A percentile compares a stretch with the other conserved stretches of the same genome.
Evolutionary conservation across 1,140 invertebrate genomes (phyloP).

Genomic region (Eriosoma lanigerum): DNA sequence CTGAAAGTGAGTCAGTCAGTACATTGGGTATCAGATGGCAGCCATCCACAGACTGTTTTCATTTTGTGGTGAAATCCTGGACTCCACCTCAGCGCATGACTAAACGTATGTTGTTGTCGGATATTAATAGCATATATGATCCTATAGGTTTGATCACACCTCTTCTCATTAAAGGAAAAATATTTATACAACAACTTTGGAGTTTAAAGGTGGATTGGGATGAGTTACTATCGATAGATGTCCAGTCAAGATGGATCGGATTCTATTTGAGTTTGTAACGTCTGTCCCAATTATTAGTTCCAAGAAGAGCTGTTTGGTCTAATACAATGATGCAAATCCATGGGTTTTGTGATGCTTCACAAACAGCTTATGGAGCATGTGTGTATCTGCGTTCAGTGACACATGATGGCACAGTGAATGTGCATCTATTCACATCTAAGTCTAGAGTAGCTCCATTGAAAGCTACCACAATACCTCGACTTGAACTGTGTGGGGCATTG

Average conservation of each 20-base stretch:
- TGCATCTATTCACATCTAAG: slow-evolving; percentile 33
- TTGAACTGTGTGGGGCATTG: slow-evolving; percentile 58
- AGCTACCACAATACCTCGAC: slow-evolving; percentile 56
- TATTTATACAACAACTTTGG: slow-evolving; percentile 56
- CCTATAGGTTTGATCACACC: slow-evolving; percentile 55
- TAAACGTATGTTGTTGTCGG: slow-evolving; percentile 49
- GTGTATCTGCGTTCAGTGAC: slow-evolving; percentile 53
- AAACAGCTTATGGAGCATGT: slow-evolving; percentile 55
- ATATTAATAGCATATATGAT: slow-evolving; percentile 55
- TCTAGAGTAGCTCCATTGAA: slow-evolving; percentile 56
- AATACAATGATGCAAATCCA: neutral
- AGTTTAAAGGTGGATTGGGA: slow-evolving; percentile 55
- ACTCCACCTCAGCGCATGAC: neutral
- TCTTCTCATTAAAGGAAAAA: slow-evolving; percentile 54
- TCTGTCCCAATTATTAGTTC: neutral
- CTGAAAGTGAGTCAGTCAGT: neutral
- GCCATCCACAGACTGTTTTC: neutral
- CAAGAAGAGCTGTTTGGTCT: neutral
- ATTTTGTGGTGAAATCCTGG: neutral
- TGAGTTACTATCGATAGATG: slow-evolving; percentile 45
- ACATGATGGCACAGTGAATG: neutral
- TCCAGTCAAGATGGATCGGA: neutral
- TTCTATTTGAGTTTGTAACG: neutral
- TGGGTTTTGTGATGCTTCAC: slow-evolving; percentile 57
- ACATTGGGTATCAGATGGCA: slow-evolving; percentile 6